Evolutionary conservation across 2,113 vertebrate genomes (phyloP).

Genomic region (Peromyscus californicus): DNA sequence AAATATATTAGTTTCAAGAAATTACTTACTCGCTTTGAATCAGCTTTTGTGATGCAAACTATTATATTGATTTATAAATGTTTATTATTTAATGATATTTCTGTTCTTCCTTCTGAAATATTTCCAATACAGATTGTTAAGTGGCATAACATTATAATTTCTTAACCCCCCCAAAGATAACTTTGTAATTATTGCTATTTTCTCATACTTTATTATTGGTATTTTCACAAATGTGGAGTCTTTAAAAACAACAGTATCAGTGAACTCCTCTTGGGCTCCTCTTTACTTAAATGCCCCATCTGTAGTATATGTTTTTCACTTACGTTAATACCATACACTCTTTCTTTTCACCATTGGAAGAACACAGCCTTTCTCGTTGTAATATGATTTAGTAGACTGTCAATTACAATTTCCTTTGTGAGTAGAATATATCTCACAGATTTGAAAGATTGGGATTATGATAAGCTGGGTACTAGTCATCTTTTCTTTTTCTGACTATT

Average conservation of each 20-base stretch:
- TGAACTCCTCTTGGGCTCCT: not conserved
- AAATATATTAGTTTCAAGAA: not conserved
- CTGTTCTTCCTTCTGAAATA: not conserved
- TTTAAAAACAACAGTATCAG: not conserved
- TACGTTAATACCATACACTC: not conserved
- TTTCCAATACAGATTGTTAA: not conserved
- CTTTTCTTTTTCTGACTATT: not conserved
- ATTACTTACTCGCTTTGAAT: constrained; percentile 7
- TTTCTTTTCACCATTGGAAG: not conserved
- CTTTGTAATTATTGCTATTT: not conserved
- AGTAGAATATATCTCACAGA: not conserved
- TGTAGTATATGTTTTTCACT: not conserved
- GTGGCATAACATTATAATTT: not conserved
- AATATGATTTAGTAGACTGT: not conserved
- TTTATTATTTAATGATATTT: not conserved
- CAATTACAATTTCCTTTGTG: not conserved
- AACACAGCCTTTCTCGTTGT: not conserved
- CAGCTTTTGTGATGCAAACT: not conserved
- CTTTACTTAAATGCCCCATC: not conserved
- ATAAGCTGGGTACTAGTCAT: not conserved
- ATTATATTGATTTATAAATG: not conserved
- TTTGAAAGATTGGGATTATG: not conserved
- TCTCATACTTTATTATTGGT: not conserved
- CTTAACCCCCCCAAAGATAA: too few relatives aligned
- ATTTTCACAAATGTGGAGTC: not conserved